Evolutionary conservation across 37 sponge, comb jelly and placozoan species (phyloP), one percentile per base, ranked within the genome.

Genomic region (Dysidea cf. avara): DNA sequence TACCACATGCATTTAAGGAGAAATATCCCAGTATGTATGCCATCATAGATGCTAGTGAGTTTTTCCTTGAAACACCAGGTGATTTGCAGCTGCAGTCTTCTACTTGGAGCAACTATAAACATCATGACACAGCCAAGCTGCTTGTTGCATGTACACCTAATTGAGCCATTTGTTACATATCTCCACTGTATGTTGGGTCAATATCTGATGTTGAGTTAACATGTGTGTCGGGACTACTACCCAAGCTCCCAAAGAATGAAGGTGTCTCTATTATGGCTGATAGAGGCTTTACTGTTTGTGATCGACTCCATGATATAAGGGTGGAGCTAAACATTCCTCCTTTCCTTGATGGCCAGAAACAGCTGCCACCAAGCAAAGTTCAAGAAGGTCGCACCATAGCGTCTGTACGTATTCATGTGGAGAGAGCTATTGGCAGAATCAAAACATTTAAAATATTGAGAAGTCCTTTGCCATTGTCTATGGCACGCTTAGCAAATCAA

Each of bases 381-480:
- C 34, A 35, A 21, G 49, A 71, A 75, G 69, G 69, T 11, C 58
- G 55, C 28, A 2, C 53, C n/a, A 78, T 78, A 40, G 39, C 69
- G 2, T 68, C 68, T 21, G 32, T 78, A 13, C 79, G 69, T 20
- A 51, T 78, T 21, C 66, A 86, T 54, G 86, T 86, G 25, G 86
- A 86, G 54, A 25, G 86, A 47, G 70, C 68, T 17, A 86, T 86
- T 21, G 80, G 80, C n/a, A 72, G 76, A 61, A 61, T 75, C 6
- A 83, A 83, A 64, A 43, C 48, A 21, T 80, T 72, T 59, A 21
- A 11, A 1, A 80, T 80, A 35, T 55, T 80, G 31, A 71, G 59
- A 39, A 62, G 48, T 51, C n/a, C n/a, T n/a, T n/a, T n/a, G n/a
- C n/a, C n/a, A n/a, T n/a, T n/a, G n/a, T n/a, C n/a, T n/a, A n/a